Conservation (phyloP, 2,888 invertebrate species). For the Chloroclysta siterata region DNA sequence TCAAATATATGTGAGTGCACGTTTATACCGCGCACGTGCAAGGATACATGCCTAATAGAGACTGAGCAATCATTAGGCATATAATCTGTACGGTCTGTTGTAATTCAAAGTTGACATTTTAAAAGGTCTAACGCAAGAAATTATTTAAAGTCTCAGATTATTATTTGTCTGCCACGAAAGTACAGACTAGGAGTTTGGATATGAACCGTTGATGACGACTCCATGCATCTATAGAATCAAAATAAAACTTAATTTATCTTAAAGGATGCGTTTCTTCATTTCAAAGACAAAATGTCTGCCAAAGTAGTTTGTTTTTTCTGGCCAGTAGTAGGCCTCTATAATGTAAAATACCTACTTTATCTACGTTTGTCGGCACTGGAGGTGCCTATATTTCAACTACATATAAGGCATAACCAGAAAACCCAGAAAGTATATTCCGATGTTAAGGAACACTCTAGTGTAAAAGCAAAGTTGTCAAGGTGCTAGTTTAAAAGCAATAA, state of each 20-base stretch:
- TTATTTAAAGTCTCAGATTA: slow-evolving; percentile 10
- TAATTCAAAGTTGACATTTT: slow-evolving; percentile 20
- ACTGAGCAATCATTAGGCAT: slow-evolving; percentile 52
- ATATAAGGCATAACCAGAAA: no score
- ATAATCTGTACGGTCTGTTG: slow-evolving; percentile 43
- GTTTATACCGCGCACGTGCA: slow-evolving; percentile 52
- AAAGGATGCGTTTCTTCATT: no score
- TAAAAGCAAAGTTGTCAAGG: background rate
- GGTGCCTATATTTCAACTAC: no score
- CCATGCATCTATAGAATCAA: no score
- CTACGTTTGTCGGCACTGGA: no score
- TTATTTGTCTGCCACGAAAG: background rate
- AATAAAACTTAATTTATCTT: no score
- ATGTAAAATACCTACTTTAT: no score
- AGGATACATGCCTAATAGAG: slow-evolving; percentile 47
- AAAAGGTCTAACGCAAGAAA: slow-evolving; percentile 15
- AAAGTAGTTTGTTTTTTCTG: no score
- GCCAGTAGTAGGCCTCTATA: no score
- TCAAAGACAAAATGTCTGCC: no score
- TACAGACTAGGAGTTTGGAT: background rate
- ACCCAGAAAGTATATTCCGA: no score
- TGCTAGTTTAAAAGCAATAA: slow-evolving; percentile 1
- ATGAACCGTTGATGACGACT: background rate
- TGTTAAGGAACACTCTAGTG: no score
- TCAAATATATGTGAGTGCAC: slow-evolving; percentile 41